These are phyloP conservation scores for Fragum fragum DNA, from an alignment of 2,888 invertebrate genomes.

Conservation along the genomic window DNA sequence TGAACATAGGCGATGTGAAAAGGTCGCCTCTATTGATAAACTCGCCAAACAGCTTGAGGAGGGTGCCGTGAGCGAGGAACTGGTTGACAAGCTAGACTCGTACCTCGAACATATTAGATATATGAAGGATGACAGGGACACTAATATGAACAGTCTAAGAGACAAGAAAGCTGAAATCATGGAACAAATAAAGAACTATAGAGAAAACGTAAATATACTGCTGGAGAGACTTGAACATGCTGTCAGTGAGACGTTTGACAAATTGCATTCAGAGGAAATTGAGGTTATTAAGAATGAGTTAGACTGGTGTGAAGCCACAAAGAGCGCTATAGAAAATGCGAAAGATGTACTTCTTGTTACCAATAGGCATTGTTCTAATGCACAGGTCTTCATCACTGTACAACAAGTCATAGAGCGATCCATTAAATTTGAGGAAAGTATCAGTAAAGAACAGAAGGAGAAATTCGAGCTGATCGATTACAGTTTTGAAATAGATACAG, in stretches of 20 bases:
- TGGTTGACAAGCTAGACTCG: constrained; percentile 63
- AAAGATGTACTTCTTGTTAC: constrained; percentile 62
- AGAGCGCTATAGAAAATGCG: constrained; percentile 63
- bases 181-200: constrained; percentile 63
- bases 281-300: constrained; percentile 49
- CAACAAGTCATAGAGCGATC: constrained; percentile 65
- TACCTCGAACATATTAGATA: constrained; percentile 61
- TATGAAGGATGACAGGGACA: constrained; percentile 56
- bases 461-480: constrained; percentile 61
- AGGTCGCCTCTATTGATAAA: constrained; percentile 68
- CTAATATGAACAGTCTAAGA: constrained; percentile 46
- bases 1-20: constrained; percentile 65
- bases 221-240: constrained; percentile 60
- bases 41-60: constrained; percentile 66
- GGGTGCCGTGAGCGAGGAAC: constrained; percentile 63
- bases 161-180: constrained; percentile 59
- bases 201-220: constrained; percentile 60
- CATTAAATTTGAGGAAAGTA: constrained; percentile 58
- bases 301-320: constrained; percentile 56
- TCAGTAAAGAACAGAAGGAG: constrained; percentile 60
- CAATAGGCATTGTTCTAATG: constrained; percentile 66
- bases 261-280: constrained; percentile 48
- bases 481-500: constrained; percentile 66
- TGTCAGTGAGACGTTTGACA: constrained; percentile 49
- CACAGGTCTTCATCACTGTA: constrained; percentile 67